A percentile compares a stretch with the other conserved stretches of the same genome.
These are phyloP conservation scores for Rhincodon typus DNA, from an alignment of 2,797 vertebrate genomes.

Conservation along the genomic window DNA sequence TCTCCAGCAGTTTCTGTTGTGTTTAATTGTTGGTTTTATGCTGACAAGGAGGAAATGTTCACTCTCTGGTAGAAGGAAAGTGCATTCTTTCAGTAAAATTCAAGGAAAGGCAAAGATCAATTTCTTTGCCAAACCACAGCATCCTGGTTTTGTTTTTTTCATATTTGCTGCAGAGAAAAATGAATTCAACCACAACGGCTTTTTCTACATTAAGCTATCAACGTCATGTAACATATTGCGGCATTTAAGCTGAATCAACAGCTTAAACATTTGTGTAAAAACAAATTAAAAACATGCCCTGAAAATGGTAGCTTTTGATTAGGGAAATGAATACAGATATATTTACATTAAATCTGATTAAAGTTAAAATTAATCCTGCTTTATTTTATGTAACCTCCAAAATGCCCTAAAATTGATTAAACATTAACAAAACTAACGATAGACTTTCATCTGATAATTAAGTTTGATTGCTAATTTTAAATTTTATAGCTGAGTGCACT, in stretches of 20 bases:
- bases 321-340: background rate
- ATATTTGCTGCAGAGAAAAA: background rate
- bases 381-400: background rate
- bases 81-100: background rate
- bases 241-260: background rate
- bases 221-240: background rate
- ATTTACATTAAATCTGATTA: background rate
- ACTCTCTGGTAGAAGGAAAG: background rate
- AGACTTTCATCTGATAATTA: background rate
- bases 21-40: background rate
- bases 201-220: background rate
- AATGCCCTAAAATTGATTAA: background rate
- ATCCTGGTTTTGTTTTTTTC: slow-evolving; percentile 22
- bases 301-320: background rate
- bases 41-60: too few relatives aligned
- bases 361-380: background rate
- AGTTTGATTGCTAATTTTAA: background rate
- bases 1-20: too few relatives aligned
- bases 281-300: background rate
- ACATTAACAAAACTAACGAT: background rate
- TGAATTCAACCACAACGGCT: background rate
- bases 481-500: background rate
- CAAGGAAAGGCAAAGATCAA: background rate
- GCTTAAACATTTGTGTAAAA: background rate
- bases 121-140: background rate